phyloP scores from a whole-genome alignment of 2,113 vertebrate genomes.

The Sceloporus undulatus region DNA sequence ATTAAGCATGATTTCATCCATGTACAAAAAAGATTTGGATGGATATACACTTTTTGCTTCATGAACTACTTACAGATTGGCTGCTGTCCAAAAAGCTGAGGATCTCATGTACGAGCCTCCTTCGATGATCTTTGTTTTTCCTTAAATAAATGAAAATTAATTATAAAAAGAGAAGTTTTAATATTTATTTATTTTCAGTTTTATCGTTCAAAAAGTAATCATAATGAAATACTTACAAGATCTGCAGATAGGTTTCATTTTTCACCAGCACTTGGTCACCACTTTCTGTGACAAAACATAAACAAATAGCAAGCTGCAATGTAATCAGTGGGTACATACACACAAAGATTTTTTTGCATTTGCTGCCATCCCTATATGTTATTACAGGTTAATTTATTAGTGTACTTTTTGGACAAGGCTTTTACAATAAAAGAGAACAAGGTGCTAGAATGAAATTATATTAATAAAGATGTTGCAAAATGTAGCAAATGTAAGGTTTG shows the following conservation, averaged over 20 bases:
- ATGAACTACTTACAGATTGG: conserved; percentile 18
- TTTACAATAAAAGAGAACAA: background rate
- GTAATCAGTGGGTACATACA: background rate
- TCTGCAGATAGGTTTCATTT: conserved; percentile 49
- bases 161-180: background rate
- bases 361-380: background rate
- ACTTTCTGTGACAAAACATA: conserved; percentile 34
- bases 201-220: conserved; percentile 24
- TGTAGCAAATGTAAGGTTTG: rapidly evolving
- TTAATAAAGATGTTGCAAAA: background rate
- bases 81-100: conserved; percentile 45
- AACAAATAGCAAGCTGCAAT: background rate
- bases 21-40: background rate
- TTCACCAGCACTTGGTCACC: conserved; percentile 44
- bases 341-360: background rate
- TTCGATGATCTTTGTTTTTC: conserved; percentile 47
- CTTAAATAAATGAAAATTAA: conserved; percentile 17
- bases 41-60: background rate
- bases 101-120: conserved; percentile 48
- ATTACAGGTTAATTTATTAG: background rate
- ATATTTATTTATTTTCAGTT: conserved; percentile 19
- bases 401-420: background rate
- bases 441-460: background rate
- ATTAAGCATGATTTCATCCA: background rate
- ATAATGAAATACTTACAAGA: conserved; percentile 33